A percentile compares a stretch with the other conserved stretches of the same genome.
phyloP scores from a whole-genome alignment of 1,140 invertebrate species.

The Plodia interpunctella region DNA sequence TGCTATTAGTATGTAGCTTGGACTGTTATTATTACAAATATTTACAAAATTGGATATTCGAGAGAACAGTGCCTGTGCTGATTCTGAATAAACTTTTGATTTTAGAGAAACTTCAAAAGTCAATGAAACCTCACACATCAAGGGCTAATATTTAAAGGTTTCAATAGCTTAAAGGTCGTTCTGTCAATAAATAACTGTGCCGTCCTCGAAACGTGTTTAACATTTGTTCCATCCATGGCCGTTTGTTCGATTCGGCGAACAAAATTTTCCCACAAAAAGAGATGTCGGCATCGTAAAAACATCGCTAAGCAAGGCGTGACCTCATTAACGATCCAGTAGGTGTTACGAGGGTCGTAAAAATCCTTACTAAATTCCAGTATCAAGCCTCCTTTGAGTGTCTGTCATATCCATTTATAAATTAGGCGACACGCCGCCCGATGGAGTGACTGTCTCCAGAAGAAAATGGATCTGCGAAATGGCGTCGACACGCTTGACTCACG shows the following conservation, averaged over 20 bases:
- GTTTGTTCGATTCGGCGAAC: constrained; percentile 12
- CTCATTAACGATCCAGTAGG: constrained; percentile 27
- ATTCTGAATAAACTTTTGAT: no score
- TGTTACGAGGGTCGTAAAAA: constrained; percentile 30
- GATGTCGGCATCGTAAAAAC: constrained; percentile 21
- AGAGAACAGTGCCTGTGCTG: no score
- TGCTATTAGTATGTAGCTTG: no score
- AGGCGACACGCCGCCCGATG: constrained; percentile 15
- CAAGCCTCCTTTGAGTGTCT: constrained; percentile 22
- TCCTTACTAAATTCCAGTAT: constrained; percentile 28
- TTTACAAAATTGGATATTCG: no score
- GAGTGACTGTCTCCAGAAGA: constrained; percentile 18
- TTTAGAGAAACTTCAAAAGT: no score
- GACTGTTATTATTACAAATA: no score
- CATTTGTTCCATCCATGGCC: background rate
- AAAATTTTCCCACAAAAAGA: constrained; percentile 15
- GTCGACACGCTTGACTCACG: constrained; percentile 24
- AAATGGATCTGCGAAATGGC: constrained; percentile 21
- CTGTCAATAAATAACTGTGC: constrained; percentile 7
- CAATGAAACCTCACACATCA: background rate
- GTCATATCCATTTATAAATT: constrained; percentile 25
- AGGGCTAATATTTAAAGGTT: background rate
- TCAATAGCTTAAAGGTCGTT: constrained; percentile 6
- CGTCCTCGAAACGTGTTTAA: constrained; percentile 10
- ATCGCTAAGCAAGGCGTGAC: constrained; percentile 23